Conservation (phyloP, 2,888 invertebrate genomes). For the Aproaerema taeniolella region DNA sequence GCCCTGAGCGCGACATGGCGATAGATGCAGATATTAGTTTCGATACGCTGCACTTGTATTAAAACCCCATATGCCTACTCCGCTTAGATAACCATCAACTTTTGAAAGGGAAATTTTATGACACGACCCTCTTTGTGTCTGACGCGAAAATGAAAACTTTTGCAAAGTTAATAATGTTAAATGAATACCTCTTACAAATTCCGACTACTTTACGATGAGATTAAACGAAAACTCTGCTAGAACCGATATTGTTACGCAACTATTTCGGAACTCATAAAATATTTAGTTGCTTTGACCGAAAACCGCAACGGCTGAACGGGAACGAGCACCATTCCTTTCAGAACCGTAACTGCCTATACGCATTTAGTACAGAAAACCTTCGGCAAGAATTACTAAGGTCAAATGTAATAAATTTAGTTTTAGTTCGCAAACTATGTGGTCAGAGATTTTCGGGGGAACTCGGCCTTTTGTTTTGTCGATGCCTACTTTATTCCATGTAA, state of each 20-base stretch:
- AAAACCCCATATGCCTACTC: too few species aligned
- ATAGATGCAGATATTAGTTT: constrained; percentile 56
- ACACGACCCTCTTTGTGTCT: not conserved
- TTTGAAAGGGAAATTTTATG: not conserved
- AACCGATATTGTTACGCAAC: constrained; percentile 40
- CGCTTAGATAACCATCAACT: not conserved
- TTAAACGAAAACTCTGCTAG: constrained; percentile 38
- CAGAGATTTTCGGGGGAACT: constrained; percentile 61
- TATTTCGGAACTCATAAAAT: constrained; percentile 71
- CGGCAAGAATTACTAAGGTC: constrained; percentile 72
- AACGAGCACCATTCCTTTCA: constrained; percentile 56
- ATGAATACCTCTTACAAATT: constrained; percentile 5
- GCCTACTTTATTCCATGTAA: constrained; percentile 70
- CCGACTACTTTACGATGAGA: constrained; percentile 37
- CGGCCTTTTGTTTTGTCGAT: constrained; percentile 71
- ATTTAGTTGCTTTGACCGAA: constrained; percentile 58
- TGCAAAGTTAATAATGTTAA: not conserved
- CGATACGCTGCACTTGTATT: constrained; percentile 45
- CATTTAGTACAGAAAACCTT: constrained; percentile 65
- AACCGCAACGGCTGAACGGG: constrained; percentile 56
- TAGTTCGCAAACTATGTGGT: constrained; percentile 69
- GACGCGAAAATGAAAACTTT: constrained; percentile 3
- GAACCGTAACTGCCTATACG: constrained; percentile 62
- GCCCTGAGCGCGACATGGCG: constrained; percentile 50
- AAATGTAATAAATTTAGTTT: constrained; percentile 76